Evolutionary conservation across 2,888 invertebrate genomes (phyloP), one percentile per base, ranked within the genome.

Genomic region (Amphipyra tragopoginis): DNA sequence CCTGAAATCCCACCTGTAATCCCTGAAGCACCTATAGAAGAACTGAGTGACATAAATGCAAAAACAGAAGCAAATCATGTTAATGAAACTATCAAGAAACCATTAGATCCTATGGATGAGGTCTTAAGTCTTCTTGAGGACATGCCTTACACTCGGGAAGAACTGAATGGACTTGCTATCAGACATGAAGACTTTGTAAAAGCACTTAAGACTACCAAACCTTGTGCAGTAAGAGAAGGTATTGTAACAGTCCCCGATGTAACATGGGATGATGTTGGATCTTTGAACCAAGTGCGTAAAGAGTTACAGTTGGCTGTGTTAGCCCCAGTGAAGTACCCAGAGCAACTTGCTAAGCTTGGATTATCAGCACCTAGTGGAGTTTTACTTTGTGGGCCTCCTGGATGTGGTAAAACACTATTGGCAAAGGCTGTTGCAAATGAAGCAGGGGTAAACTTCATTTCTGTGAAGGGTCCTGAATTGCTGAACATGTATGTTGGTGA

Each of bases 401-500:
- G 99, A 55, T 98, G 98, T 86, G 98, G 98, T 50, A 99, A 99
- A 95, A 99, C 99, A 0, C 95, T 99, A 33, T 92, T 99, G 53
- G 99, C 99, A 1, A 99, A 99, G 95, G 99, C 99, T 26, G 97
- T 99, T 40, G 99, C 99, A 0, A 99, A 99, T 93, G 99, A 99
- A 93, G 98, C 99, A 40, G 99, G 99, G 36, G 98, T 99, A 42
- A 99, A 99, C 93, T 99, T 99, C 82, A 99, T 99, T 81, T 99
- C 99, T 7, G 99, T 99, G 0, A 99, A 99, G 93, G 99, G 99
- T 13, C 99, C 99, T 0, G 99, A 99, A 91, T 92, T 99, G 55
- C 95, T 99, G 60, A 99, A 99, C 86, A 99, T 99, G 99, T 99
- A 99, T 91, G 99, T 99, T 14, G 99, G 99, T 63, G 99, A 99